Percentiles rank a stretch among this genome's conserved stretches.
Conservation (phyloP, 1,140 invertebrate genomes). For the Aphaenogaster ashmeadi region DNA sequence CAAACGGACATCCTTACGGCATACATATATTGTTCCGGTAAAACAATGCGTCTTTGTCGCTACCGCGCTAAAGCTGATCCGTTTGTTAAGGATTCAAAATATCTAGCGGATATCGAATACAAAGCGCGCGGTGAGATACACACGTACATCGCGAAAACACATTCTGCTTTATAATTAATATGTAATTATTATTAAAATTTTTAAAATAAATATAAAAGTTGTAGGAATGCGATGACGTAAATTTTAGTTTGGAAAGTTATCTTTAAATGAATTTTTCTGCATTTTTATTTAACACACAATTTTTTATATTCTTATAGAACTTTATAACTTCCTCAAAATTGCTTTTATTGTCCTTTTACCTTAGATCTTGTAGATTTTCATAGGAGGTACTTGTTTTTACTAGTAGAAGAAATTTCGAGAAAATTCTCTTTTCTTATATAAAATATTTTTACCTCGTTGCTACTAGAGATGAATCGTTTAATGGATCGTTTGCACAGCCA, state of each 20-base stretch:
- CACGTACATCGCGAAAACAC: not conserved
- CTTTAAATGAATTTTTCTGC: not conserved
- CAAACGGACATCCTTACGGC: slow-evolving; percentile 48
- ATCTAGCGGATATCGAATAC: not conserved
- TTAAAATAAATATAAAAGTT: not conserved
- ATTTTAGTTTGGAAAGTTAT: not conserved
- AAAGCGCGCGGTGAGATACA: not conserved
- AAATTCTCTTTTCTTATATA: not conserved
- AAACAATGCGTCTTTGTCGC: slow-evolving; percentile 47
- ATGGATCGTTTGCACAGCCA: slow-evolving; percentile 47
- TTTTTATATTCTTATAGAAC: not conserved
- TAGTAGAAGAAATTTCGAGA: not conserved
- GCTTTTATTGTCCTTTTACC: not conserved
- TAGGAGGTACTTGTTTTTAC: not conserved
- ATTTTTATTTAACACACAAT: not conserved
- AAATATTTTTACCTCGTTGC: slow-evolving; percentile 13
- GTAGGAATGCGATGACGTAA: not conserved
- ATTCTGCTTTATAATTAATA: not conserved
- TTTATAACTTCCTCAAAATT: slow-evolving; percentile 10
- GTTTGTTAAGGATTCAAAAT: slow-evolving; percentile 17
- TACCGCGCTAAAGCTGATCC: not conserved
- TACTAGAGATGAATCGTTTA: slow-evolving; percentile 34
- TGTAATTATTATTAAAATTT: not conserved
- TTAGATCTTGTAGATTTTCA: not conserved
- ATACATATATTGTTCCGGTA: slow-evolving; percentile 26